Evolutionary conservation across 2,888 invertebrate species (phyloP), one percentile per base, ranked within the genome.

Genomic region (Antitype chi): DNA sequence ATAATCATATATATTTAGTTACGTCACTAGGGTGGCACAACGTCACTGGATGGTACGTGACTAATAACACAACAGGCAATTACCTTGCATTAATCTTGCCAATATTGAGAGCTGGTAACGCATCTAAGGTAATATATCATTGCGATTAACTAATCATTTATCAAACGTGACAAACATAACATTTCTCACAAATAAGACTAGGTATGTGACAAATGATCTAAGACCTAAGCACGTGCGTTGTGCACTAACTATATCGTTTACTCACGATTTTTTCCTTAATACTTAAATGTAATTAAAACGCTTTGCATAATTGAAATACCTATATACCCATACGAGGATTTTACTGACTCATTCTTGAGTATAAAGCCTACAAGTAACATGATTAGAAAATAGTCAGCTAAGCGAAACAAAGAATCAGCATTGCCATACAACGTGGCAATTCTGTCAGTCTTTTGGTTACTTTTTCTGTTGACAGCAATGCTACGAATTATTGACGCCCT

Each of bases 181-280:
- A 53, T n/a, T 5, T 15, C 9, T n/a, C 15, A 28, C 2, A 5
- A 17, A n/a, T 49, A 23, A n/a, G 0, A 5, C 74, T n/a, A 38
- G 23, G 28, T 43, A 64, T 32, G 32, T 15, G n/a, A 68, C 28
- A 17, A 38, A 38, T 0, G 23, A 59, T 49, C 15, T 63, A 7
- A 0, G 53, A 69, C 53, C 32, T 55, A 47, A 53, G 28, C 64
- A 82, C 76, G 76, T 80, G 53, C 23, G 15, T 15, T 68, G 53
- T 68, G 52, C 49, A 32, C 1, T n/a, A 23, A 23, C 3, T 20
- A 28, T 55, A 17, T 13, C 8, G 23, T 53, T 59, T 47, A 53
- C 15, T 59, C 8, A 59, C 15, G 5, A 49, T 66, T 23, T 70
- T 81, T 64, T 76, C 59, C 49, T 60, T 15, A 17, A 38, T 1